Evolutionary conservation across 53 echinoderm and acorn worm genomes (phyloP).

Genomic region (Luidia sarsii): DNA sequence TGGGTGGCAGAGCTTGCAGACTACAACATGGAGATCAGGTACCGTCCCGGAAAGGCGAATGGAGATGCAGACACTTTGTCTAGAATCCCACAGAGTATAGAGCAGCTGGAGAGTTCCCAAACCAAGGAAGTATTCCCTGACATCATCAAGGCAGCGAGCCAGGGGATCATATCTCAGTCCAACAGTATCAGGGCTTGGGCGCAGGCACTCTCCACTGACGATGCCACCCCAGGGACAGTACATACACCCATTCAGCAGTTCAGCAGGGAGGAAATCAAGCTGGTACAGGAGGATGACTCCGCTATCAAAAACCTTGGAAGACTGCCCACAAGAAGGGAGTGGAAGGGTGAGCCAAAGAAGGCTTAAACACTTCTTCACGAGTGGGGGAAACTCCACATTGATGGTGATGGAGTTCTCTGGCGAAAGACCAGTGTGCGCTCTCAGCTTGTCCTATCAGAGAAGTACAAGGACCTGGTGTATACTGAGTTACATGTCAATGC

Average conservation of each 20-base stretch:
- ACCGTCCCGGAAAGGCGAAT: constrained; percentile 45
- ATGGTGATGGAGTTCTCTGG: constrained; percentile 27
- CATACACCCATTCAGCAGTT: neutral
- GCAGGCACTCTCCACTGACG: neutral
- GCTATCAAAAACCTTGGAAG: constrained; percentile 6
- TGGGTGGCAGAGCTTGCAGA: no score
- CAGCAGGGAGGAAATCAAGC: neutral
- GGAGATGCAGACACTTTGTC: constrained; percentile 58
- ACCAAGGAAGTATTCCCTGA: constrained; percentile 35
- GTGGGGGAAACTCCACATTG: constrained; percentile 51
- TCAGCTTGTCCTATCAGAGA: constrained; percentile 40
- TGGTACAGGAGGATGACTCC: constrained; percentile 30
- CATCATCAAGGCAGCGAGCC: constrained; percentile 20
- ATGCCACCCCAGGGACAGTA: neutral
- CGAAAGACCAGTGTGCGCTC: constrained; percentile 7
- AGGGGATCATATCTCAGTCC: constrained; percentile 6
- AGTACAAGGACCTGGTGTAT: neutral
- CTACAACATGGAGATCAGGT: constrained; percentile 23
- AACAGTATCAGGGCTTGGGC: neutral
- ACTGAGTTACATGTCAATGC: constrained; percentile 42
- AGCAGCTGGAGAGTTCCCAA: neutral
- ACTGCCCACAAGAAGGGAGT: neutral
- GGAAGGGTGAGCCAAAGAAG: constrained; percentile 1
- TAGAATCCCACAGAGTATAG: neutral
- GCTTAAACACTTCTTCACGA: constrained; percentile 34